Evolutionary conservation across 1,140 invertebrate species (phyloP).

Genomic region (Oncopeltus fasciatus): DNA sequence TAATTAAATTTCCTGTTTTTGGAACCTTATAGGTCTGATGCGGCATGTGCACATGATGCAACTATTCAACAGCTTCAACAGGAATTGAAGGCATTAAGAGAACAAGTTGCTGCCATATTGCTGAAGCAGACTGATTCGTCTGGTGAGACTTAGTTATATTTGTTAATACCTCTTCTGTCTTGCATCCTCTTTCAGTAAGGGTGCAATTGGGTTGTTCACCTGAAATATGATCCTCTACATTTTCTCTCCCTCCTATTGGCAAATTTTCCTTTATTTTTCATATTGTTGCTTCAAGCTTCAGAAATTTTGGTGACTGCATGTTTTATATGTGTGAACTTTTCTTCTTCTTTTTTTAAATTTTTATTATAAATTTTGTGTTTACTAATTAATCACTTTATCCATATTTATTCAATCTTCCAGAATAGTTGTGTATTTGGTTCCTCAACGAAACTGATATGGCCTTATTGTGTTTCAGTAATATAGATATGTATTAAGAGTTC

Average conservation of each 20-base stretch:
- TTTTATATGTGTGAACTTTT: too few relatives aligned
- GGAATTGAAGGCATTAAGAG: conserved; percentile 3
- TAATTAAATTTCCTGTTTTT: too few relatives aligned
- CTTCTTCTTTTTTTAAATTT: too few relatives aligned
- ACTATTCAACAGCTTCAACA: conserved; percentile 1
- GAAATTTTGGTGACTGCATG: too few relatives aligned
- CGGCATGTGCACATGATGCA: neutral
- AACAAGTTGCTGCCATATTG: conserved; percentile 10
- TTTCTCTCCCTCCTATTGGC: neutral
- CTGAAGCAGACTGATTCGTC: neutral
- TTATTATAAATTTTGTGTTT: too few relatives aligned
- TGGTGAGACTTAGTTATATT: neutral
- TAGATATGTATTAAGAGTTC: too few relatives aligned
- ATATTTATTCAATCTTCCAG: too few relatives aligned
- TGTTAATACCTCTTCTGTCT: neutral
- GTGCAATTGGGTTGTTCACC: neutral
- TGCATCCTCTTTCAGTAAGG: neutral
- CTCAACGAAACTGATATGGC: too few relatives aligned
- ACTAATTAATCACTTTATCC: too few relatives aligned
- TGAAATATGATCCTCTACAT: neutral
- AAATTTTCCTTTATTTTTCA: neutral
- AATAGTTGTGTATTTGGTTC: too few relatives aligned
- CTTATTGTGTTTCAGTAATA: too few relatives aligned
- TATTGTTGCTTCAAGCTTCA: neutral
- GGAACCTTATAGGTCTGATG: neutral